phyloP scores from a whole-genome alignment of 30 jellyfish, hydroid and myxozoan species.

The Phacellophora camtschatica region DNA sequence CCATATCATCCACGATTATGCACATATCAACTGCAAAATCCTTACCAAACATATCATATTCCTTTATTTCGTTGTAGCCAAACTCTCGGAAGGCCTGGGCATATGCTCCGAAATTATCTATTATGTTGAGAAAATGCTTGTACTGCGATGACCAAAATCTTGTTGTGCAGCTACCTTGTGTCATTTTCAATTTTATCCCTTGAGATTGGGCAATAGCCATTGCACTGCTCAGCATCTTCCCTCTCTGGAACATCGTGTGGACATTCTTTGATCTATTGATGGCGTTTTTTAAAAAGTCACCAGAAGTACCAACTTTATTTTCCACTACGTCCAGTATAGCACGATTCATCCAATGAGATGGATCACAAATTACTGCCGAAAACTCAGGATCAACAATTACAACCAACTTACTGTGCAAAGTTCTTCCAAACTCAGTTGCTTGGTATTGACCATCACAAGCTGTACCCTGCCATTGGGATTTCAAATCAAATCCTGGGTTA shows the following conservation, averaged over 20 bases:
- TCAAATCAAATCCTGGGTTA: neutral
- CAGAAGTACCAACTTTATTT: neutral
- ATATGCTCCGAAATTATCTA: neutral
- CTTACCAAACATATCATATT: conserved; percentile 13
- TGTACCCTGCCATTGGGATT: neutral
- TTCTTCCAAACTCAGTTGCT: neutral
- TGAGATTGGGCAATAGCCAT: conserved; percentile 23
- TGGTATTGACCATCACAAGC: conserved; percentile 30
- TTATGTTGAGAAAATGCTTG: neutral
- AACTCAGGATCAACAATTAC: neutral
- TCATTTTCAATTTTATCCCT: neutral
- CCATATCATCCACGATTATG: neutral
- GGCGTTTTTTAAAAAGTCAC: neutral
- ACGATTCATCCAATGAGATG: conserved; percentile 17
- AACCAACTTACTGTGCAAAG: neutral
- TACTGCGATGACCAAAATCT: conserved; percentile 30
- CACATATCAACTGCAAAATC: conserved; percentile 15
- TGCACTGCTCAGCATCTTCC: conserved; percentile 34
- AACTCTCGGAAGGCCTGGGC: conserved; percentile 19
- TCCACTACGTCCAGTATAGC: neutral
- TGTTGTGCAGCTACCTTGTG: conserved; percentile 23
- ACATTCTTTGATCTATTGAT: conserved; percentile 2
- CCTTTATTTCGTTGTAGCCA: conserved; percentile 21
- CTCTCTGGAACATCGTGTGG: conserved; percentile 45
- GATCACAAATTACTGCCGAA: conserved; percentile 31